Conservation (phyloP, 2,797 vertebrate genomes). For the Echeneis naucrates region DNA sequence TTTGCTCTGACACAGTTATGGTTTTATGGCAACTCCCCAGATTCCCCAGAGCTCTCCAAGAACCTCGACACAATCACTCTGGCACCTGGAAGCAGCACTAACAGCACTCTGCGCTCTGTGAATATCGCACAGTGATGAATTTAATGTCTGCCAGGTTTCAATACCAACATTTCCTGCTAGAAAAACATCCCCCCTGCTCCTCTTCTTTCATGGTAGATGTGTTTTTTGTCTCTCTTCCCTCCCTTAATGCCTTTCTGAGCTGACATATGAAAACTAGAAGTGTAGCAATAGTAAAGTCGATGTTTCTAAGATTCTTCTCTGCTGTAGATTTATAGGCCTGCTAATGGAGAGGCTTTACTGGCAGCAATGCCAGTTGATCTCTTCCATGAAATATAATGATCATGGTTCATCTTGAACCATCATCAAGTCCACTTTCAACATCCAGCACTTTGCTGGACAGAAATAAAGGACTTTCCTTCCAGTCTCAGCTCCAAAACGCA, state of each 20-base stretch:
- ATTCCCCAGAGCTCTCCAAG: slow-evolving; percentile 62
- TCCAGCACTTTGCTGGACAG: too few relatives aligned
- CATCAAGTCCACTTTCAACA: background rate
- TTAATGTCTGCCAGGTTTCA: slow-evolving; percentile 60
- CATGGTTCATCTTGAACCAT: background rate
- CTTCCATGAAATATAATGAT: background rate
- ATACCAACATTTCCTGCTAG: slow-evolving; percentile 58
- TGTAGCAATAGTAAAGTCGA: background rate
- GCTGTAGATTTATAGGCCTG: background rate
- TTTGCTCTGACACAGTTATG: slow-evolving; percentile 66
- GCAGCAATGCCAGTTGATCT: background rate
- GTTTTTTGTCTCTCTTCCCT: background rate
- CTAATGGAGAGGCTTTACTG: background rate
- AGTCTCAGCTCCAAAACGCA: background rate
- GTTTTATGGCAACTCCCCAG: slow-evolving; percentile 67
- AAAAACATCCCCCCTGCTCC: slow-evolving; percentile 21
- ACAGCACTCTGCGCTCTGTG: slow-evolving; percentile 38
- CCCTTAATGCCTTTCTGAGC: background rate
- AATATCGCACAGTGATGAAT: slow-evolving; percentile 56
- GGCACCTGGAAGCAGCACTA: slow-evolving; percentile 27
- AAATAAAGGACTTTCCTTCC: background rate
- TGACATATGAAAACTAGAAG: background rate
- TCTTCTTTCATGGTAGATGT: slow-evolving; percentile 15
- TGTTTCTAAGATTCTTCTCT: background rate
- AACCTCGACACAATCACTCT: slow-evolving; percentile 48